phyloP scores from a whole-genome alignment of 2,888 invertebrate genomes.

The Amphipoea lucens region DNA sequence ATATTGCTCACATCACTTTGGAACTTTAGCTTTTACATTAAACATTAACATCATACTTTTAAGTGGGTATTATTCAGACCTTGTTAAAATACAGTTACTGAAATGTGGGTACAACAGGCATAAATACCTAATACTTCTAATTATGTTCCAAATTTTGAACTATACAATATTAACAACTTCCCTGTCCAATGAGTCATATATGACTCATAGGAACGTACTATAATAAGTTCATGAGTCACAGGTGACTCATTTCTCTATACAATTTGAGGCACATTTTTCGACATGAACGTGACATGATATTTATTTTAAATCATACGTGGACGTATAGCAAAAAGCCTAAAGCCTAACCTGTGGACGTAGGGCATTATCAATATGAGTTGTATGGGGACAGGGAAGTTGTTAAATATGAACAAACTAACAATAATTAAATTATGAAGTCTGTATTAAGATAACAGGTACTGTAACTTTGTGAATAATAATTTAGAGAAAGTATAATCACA shows the following conservation, averaged over 20 bases:
- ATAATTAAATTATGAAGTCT: conserved; percentile 44
- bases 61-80: conserved; percentile 14
- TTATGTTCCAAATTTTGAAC: conserved; percentile 12
- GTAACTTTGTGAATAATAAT: conserved; percentile 66
- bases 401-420: conserved; percentile 37
- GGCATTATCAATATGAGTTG: no score
- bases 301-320: no score
- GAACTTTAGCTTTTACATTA: conserved; percentile 21
- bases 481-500: conserved; percentile 81
- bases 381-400: no score
- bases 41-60: conserved; percentile 25
- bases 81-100: conserved; percentile 9
- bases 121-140: conserved; percentile 23
- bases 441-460: conserved; percentile 44
- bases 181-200: no score
- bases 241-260: no score
- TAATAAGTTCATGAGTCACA: no score
- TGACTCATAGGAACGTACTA: no score
- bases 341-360: no score
- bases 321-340: no score
- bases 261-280: no score
- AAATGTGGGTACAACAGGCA: conserved; percentile 27
- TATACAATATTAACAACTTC: conserved; percentile 24
- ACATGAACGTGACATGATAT: no score
- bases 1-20: conserved; percentile 20